These are phyloP conservation scores for Torymus aiolomorphi DNA, from an alignment of 2,888 invertebrate species.

Conservation along the genomic window DNA sequence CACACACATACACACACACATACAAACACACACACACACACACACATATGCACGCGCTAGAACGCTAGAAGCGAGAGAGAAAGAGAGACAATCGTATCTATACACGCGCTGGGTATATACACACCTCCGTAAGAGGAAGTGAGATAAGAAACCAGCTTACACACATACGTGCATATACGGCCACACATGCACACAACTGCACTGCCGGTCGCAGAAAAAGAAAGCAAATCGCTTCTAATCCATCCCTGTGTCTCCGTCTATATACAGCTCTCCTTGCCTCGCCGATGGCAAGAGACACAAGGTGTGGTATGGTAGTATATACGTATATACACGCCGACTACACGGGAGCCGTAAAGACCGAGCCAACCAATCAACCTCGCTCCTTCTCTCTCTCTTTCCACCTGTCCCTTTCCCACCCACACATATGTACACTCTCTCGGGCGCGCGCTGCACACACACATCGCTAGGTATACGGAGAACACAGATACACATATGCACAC, in stretches of 20 bases:
- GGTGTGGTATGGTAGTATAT: slow-evolving; percentile 9
- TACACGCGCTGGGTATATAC: too few relatives aligned
- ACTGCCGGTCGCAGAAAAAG: slow-evolving; percentile 18
- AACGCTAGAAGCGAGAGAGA: too few relatives aligned
- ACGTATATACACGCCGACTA: too few relatives aligned
- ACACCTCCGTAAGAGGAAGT: slow-evolving; percentile 13
- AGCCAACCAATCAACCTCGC: too few relatives aligned
- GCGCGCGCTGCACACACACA: slow-evolving; percentile 7
- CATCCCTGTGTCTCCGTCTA: slow-evolving; percentile 1
- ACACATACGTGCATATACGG: neutral
- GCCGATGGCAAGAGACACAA: slow-evolving; percentile 22
- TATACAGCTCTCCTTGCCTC: neutral
- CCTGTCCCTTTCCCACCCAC: slow-evolving; percentile 51
- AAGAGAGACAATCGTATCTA: slow-evolving; percentile 38
- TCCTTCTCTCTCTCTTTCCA: slow-evolving; percentile 2
- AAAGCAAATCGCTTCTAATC: slow-evolving; percentile 49
- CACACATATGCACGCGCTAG: neutral
- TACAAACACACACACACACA: neutral
- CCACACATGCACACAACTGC: neutral
- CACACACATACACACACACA: neutral
- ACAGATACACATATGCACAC: too few relatives aligned
- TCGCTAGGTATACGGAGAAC: slow-evolving; percentile 8
- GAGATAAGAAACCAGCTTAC: slow-evolving; percentile 13
- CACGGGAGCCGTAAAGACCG: too few relatives aligned
- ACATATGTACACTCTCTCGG: neutral